Evolutionary conservation across 2,113 vertebrate species (phyloP).

Genomic region (Vulpes ferrilata): DNA sequence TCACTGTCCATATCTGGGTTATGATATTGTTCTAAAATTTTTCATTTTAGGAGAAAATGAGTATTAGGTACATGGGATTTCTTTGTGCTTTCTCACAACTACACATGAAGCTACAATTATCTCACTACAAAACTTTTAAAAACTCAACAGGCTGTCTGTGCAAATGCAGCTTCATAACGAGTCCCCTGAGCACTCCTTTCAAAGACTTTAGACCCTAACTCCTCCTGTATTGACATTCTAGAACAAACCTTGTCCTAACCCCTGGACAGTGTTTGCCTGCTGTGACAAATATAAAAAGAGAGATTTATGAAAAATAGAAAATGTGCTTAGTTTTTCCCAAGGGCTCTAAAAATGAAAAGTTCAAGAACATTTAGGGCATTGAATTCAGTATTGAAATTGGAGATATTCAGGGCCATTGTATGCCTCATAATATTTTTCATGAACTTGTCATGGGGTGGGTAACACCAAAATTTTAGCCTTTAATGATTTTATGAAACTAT

Average conservation of each 20-base stretch:
- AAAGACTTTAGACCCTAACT: accelerated
- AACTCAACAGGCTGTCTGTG: background rate
- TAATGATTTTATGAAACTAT: constrained; percentile 4
- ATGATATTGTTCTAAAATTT: background rate
- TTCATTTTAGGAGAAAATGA: background rate
- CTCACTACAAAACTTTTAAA: background rate
- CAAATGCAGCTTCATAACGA: background rate
- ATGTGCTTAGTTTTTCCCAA: background rate
- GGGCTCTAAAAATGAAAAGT: background rate
- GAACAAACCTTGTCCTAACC: background rate
- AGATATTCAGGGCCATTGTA: background rate
- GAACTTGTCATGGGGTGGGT: background rate
- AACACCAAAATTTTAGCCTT: background rate
- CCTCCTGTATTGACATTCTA: background rate
- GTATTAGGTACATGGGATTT: background rate
- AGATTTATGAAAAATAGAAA: background rate
- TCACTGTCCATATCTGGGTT: background rate
- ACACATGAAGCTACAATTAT: background rate
- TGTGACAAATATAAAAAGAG: background rate
- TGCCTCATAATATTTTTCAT: background rate
- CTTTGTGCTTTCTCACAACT: background rate
- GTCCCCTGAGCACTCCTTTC: background rate
- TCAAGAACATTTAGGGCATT: background rate
- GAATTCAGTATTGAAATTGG: background rate
- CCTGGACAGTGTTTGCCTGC: background rate